Base-by-base conservation (phyloP, 2,888 invertebrate genomes). In the Microdon myrmicae region DNA sequence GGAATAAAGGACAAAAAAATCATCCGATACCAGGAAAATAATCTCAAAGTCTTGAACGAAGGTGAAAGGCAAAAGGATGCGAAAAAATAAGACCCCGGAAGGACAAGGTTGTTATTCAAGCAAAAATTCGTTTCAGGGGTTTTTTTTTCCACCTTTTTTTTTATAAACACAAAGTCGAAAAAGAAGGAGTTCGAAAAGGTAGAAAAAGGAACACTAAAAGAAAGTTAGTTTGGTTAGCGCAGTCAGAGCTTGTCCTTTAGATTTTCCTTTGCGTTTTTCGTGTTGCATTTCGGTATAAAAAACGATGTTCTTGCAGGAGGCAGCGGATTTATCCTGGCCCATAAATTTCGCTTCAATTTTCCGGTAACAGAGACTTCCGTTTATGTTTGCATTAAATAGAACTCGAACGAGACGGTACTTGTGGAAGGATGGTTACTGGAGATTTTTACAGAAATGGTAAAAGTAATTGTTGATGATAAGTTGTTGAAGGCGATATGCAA, bases 341-440 rank as follows among this genome's bases (percentile, higher is more conserved):
- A 71, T 72, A 72, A 70, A 70, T 70, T 70, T 71, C 69, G 70
- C 68, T 71, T 67, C 66, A 68, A 60, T 68, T 69, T 70, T 68
- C 56, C 72, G 69, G 71, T 70, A 69, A 69, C 69, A 66, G 68
- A 67, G 68, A 67, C 70, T 69, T 70, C 67, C 64, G 67, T 45
- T 68, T 67, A 29, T 41, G 39, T 17, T 44, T 56, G 35, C 16
- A 22, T 17, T 37, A 19, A 5, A 20, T 31, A 25, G 37, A 26
- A 14, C 17, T 16, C n/a, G 17, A 9, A 5, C 5, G 14, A 26
- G 14, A 9, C 2, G 9, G 6, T 29, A 7, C 2, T 34, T 13
- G 29, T 7, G 16, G n/a, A 7, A 17, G 13, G 17, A 28, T 37
- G 29, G 9, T n/a, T 17, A 23, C 22, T 43, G 22, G 32, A n/a